These are phyloP conservation scores for Anas platyrhynchos DNA, from an alignment of 2,113 vertebrate genomes.

Conservation along the genomic window DNA sequence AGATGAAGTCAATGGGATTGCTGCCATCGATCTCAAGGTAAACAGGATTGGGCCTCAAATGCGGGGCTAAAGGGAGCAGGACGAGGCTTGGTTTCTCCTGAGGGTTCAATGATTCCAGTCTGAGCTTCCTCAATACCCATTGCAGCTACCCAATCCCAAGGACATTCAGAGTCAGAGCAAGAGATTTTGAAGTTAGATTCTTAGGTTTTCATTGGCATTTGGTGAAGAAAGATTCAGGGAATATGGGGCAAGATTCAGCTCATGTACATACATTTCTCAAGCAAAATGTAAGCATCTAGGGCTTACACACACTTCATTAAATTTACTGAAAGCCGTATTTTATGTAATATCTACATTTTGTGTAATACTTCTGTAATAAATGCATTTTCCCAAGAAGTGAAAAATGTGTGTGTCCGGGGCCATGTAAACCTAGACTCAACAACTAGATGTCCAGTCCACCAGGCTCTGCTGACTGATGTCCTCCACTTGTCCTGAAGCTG, in stretches of 20 bases:
- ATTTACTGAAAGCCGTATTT: neutral
- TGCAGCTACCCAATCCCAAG: neutral
- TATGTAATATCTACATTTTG: neutral
- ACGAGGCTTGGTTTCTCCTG: neutral
- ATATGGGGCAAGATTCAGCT: neutral
- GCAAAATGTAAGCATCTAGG: neutral
- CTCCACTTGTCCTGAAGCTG: neutral
- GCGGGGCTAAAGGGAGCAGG: neutral
- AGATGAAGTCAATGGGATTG: neutral
- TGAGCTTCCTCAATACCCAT: neutral
- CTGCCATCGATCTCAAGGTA: neutral
- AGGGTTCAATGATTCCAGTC: neutral
- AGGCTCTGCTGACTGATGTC: neutral
- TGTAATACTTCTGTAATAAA: neutral
- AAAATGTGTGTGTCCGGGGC: neutral
- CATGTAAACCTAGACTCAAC: fast-evolving
- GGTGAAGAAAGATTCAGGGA: neutral
- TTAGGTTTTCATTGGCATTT: neutral
- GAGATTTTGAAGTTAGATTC: neutral
- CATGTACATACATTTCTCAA: neutral
- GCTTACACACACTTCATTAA: neutral
- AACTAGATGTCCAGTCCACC: neutral
- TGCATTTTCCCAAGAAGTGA: neutral
- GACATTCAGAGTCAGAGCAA: neutral
- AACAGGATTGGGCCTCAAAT: neutral